Evolutionary conservation across 2,113 vertebrate genomes (phyloP).

Genomic region (Triplophysa rosa): DNA sequence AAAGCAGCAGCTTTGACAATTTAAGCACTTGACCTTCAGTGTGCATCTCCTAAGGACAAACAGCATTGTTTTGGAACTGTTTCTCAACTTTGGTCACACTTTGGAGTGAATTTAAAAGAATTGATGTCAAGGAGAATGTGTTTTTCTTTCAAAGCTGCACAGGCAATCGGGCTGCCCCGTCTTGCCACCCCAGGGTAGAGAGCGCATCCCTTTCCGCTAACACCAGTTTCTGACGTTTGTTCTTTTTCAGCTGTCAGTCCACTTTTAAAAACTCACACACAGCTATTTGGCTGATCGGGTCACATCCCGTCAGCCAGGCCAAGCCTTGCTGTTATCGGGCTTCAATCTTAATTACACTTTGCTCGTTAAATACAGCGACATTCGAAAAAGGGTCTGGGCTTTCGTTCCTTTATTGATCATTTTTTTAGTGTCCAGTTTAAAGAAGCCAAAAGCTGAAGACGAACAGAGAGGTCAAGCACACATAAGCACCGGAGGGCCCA

Average conservation of each 20-base stretch:
- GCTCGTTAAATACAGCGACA: conserved; percentile 41
- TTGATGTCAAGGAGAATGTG: not conserved
- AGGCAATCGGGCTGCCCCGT: not conserved
- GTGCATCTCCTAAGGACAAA: conserved; percentile 25
- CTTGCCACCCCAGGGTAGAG: not conserved
- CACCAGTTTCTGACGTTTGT: not conserved
- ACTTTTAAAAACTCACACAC: conserved; percentile 23
- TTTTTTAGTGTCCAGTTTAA: not conserved
- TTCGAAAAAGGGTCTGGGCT: not conserved
- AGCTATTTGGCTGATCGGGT: conserved; percentile 39
- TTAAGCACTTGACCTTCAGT: conserved; percentile 27
- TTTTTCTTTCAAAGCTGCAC: not conserved
- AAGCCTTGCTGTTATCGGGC: conserved; percentile 47
- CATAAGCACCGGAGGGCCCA: conserved; percentile 34
- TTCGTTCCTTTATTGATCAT: not conserved
- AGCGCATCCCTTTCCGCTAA: conserved; percentile 8
- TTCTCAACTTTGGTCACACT: not conserved
- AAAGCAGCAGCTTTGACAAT: conserved; percentile 18
- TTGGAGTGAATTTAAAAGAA: not conserved
- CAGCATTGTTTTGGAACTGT: conserved; percentile 20
- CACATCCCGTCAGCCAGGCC: conserved; percentile 34
- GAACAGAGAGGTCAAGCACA: conserved; percentile 42
- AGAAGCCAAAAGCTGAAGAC: conserved; percentile 42
- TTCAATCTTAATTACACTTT: conserved; percentile 49
- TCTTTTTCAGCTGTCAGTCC: conserved; percentile 8